Conservation (phyloP, 2,888 invertebrate genomes). For the Perdita meconis region DNA sequence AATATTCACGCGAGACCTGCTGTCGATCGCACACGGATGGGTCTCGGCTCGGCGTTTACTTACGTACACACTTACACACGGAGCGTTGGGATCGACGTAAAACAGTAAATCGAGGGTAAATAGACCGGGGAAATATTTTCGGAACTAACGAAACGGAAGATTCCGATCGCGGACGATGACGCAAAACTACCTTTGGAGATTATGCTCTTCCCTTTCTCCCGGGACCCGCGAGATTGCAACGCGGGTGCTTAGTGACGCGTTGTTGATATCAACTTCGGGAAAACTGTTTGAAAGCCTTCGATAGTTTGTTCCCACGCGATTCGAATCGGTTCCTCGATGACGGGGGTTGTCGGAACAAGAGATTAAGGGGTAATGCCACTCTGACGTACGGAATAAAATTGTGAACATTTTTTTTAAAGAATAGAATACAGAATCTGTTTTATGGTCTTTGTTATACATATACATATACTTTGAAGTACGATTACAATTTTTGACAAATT, state of each 20-base stretch:
- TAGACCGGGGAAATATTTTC: slow-evolving; percentile 43
- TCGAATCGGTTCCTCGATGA: background rate
- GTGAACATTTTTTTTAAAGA: too few relatives aligned
- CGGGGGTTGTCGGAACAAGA: too few relatives aligned
- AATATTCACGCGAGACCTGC: slow-evolving; percentile 36
- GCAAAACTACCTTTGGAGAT: slow-evolving; percentile 31
- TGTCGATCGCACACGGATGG: background rate
- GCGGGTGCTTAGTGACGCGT: background rate
- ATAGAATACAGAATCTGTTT: too few relatives aligned
- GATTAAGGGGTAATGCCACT: too few relatives aligned
- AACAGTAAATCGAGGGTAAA: slow-evolving; percentile 49
- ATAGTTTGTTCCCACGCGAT: background rate
- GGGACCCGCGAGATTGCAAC: background rate
- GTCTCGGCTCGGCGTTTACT: slow-evolving; percentile 43
- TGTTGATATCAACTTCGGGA: background rate
- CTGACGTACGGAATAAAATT: too few relatives aligned
- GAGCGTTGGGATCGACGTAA: slow-evolving; percentile 34
- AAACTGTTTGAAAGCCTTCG: background rate
- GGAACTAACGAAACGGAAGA: slow-evolving; percentile 32
- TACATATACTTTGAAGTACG: too few relatives aligned
- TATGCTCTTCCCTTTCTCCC: background rate
- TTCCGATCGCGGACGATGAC: slow-evolving; percentile 10
- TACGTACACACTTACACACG: too few relatives aligned
- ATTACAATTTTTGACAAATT: too few relatives aligned
- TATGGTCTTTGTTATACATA: too few relatives aligned